Conservation (phyloP, 2,113 vertebrate genomes). For the Nestor notabilis region DNA sequence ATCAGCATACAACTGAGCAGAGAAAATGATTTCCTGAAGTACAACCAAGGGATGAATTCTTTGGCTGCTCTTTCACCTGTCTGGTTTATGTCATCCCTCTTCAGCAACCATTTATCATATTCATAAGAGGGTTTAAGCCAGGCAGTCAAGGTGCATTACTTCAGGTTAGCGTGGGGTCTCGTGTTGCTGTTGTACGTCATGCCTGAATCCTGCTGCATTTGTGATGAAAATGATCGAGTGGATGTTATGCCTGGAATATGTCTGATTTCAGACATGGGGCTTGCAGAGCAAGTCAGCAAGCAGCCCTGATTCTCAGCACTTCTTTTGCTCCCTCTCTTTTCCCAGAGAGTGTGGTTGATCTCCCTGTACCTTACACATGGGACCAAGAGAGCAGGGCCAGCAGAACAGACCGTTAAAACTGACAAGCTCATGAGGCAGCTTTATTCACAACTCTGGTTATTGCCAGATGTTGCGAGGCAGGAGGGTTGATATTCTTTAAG, state of each 20-base stretch:
- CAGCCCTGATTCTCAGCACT: neutral
- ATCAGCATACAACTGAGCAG: neutral
- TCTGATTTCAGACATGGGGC: neutral
- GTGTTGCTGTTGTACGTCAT: fast-evolving
- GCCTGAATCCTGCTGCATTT: neutral
- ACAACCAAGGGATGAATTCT: neutral
- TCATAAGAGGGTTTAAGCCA: neutral
- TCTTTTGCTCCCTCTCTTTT: neutral
- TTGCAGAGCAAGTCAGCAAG: neutral
- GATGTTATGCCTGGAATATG: neutral
- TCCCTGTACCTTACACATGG: fast-evolving
- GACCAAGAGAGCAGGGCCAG: neutral
- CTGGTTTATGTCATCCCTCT: neutral
- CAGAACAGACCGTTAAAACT: neutral
- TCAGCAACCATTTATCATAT: neutral
- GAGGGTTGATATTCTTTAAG: neutral
- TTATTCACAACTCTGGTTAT: neutral
- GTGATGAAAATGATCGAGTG: fast-evolving
- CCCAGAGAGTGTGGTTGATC: neutral
- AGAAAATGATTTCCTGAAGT: neutral
- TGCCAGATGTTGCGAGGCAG: neutral
- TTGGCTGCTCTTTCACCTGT: neutral
- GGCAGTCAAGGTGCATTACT: neutral
- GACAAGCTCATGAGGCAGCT: neutral
- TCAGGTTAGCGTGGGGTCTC: neutral